Base-by-base conservation (phyloP, 2,888 invertebrate species). In the Thyatira batis region DNA sequence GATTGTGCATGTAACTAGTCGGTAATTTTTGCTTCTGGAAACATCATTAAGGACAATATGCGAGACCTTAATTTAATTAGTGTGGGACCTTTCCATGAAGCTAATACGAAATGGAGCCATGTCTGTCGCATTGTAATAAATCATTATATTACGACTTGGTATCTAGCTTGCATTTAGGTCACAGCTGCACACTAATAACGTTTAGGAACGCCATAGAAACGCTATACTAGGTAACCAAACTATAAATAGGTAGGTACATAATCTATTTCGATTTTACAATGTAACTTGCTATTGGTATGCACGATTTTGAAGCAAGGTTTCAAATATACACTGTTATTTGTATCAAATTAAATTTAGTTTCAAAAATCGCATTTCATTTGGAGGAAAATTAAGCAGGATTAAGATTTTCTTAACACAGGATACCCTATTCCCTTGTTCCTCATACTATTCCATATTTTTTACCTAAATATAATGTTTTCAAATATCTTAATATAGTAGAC, bases 81-180 rank as follows among this genome's bases (percentile, higher is more conserved):
- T 10, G 48, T n/a, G 17, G 27, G 9, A 27, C 17, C 27, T 28
- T 48, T 48, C 48, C 27, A 27, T 28, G 48, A 48, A 48, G 27
- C 27, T 46, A 9, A 28, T 11, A 20, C 28, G 49, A 50, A 39
- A 13, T 11, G 44, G 30, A 48, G 43, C 53, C 23, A 30, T 27
- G 48, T 53, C 20, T 20, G 48, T 52, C 25, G 50, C 58, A 45
- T 58, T 58, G 49, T 62, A 63, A 64, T 70, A 68, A 71, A 69
- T 72, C 54, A 49, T 67, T 51, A 54, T 62, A 63, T 67, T 63
- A 69, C 50, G 51, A 53, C 57, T 55, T 43, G 54, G 54, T 64
- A 52, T 57, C 48, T 28, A 48, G 48, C 48, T 21, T 54, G 61
- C 61, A 72, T 71, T 66, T 67, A 65, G 74, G 75, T 67, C 69